Percentiles rank a stretch among this genome's conserved stretches.
These are phyloP conservation scores for Macroglossus sobrinus DNA, from an alignment of 2,113 vertebrate species.

Conservation along the genomic window DNA sequence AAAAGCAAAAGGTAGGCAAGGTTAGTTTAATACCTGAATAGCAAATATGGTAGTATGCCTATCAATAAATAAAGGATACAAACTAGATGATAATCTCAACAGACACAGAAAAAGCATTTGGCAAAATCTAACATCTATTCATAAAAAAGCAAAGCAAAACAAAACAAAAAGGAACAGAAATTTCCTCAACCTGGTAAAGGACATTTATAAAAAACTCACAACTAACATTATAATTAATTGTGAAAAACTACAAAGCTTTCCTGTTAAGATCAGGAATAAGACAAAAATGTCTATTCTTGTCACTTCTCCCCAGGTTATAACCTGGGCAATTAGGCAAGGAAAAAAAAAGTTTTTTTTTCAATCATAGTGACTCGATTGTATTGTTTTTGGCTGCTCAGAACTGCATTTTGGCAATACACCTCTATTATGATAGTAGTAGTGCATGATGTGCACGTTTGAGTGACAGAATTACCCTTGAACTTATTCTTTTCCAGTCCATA, in stretches of 20 bases:
- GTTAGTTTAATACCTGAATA: not conserved
- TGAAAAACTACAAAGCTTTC: not conserved
- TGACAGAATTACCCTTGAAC: not conserved
- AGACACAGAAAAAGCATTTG: not conserved
- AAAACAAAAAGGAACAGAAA: not conserved
- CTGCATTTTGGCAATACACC: not conserved
- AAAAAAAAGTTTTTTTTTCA: not conserved
- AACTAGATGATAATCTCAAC: not conserved
- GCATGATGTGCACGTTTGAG: not conserved
- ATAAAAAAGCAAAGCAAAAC: not conserved
- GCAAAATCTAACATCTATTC: not conserved
- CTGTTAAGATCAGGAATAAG: not conserved
- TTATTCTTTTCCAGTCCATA: not conserved
- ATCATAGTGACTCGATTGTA: not conserved
- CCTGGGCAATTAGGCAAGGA: not conserved
- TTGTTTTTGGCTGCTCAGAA: not conserved
- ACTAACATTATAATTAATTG: not conserved
- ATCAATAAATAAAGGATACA: not conserved
- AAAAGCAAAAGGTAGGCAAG: not conserved
- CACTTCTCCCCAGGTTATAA: not conserved
- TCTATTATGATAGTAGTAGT: not conserved
- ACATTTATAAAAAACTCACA: not conserved
- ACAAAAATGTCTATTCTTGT: not conserved
- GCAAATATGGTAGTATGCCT: not conserved
- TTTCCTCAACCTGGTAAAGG: not conserved